Percentiles rank a stretch among this genome's conserved stretches.
phyloP scores from a whole-genome alignment of 2,888 invertebrate genomes.

The Stenoptilia bipunctidactyla region DNA sequence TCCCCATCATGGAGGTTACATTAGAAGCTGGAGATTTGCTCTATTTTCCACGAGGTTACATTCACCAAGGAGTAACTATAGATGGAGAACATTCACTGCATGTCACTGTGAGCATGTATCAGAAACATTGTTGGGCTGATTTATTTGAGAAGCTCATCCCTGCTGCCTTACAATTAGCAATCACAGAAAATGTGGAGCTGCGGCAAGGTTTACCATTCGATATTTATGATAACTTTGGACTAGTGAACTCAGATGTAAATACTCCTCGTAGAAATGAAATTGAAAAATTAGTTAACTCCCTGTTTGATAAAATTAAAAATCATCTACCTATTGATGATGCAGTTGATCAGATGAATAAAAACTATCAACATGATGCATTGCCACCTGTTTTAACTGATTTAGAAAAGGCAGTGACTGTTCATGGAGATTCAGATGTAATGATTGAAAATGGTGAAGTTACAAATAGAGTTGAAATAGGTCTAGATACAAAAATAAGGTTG shows the following conservation, averaged over 20 bases:
- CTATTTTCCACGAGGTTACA: constrained; percentile 92
- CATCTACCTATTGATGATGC: constrained; percentile 81
- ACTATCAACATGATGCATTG: constrained; percentile 87
- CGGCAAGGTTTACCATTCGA: constrained; percentile 85
- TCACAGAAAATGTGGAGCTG: constrained; percentile 77
- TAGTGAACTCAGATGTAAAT: constrained; percentile 71
- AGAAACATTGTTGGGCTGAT: constrained; percentile 92
- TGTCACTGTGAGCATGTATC: constrained; percentile 93
- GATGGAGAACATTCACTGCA: constrained; percentile 90
- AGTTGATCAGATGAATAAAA: constrained; percentile 88
- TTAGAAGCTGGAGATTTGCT: constrained; percentile 90
- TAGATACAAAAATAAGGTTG: constrained; percentile 74
- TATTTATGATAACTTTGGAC: constrained; percentile 81
- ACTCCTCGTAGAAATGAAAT: constrained; percentile 62
- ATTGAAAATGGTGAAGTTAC: constrained; percentile 71
- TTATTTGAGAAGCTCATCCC: constrained; percentile 86
- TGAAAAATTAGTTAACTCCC: constrained; percentile 52
- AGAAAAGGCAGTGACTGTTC: constrained; percentile 79
- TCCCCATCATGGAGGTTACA: constrained; percentile 83
- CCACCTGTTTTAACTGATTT: constrained; percentile 81
- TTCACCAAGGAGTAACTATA: constrained; percentile 87
- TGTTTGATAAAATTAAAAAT: constrained; percentile 72
- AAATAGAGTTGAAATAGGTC: constrained; percentile 76
- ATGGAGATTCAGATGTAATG: constrained; percentile 80
- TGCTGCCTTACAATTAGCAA: constrained; percentile 79